Conservation (phyloP, 2,888 invertebrate species). For the Agrotis puta region DNA sequence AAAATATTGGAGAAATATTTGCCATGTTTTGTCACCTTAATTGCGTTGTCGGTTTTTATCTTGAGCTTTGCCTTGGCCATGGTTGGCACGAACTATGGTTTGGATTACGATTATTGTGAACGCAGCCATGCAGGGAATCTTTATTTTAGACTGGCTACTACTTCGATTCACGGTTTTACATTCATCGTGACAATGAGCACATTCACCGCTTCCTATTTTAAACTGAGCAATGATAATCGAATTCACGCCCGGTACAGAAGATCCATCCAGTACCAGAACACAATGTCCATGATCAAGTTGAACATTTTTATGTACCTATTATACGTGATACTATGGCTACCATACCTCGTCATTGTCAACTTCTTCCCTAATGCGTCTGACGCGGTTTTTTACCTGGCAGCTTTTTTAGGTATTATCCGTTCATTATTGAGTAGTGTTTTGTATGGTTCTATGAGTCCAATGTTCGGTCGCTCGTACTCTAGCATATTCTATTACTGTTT, state of each 20-base stretch:
- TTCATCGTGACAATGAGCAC: constrained; percentile 79
- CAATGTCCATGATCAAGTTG: constrained; percentile 91
- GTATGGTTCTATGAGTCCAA: constrained; percentile 91
- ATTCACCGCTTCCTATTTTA: constrained; percentile 82
- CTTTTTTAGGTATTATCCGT: constrained; percentile 93
- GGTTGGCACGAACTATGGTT: constrained; percentile 91
- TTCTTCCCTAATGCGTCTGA: constrained; percentile 86
- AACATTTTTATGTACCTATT: constrained; percentile 92
- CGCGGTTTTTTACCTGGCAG: constrained; percentile 92
- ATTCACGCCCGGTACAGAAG: constrained; percentile 91
- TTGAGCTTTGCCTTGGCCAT: constrained; percentile 89
- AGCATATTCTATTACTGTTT: constrained; percentile 95
- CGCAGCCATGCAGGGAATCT: constrained; percentile 89
- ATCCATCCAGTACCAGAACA: constrained; percentile 92
- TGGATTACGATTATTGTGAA: constrained; percentile 93
- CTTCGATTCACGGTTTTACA: constrained; percentile 91
- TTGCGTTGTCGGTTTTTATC: neutral
- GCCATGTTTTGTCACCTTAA: accelerated
- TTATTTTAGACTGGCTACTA: constrained; percentile 90
- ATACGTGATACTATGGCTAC: constrained; percentile 93
- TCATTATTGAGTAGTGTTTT: constrained; percentile 93
- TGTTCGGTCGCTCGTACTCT: constrained; percentile 93
- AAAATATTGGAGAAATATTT: neutral
- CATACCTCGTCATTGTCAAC: constrained; percentile 92
- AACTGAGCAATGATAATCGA: constrained; percentile 87